Percentiles rank a stretch among this genome's conserved stretches.
phyloP scores from a whole-genome alignment of 2,113 vertebrate species.

The Chaetodon trifascialis region DNA sequence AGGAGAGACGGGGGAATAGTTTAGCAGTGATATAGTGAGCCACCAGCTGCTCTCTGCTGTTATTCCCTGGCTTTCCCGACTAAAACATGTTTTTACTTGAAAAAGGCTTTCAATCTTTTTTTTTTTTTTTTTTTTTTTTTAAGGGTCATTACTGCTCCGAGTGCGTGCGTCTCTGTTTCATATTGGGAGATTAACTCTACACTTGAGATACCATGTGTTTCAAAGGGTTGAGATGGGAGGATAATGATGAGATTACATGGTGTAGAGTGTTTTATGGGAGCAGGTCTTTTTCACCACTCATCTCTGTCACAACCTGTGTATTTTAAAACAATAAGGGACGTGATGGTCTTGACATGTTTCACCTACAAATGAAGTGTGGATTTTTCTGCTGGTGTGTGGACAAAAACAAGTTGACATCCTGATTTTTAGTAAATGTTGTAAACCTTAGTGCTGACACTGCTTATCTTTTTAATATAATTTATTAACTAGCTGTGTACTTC shows the following conservation, averaged over 20 bases:
- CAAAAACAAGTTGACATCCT: neutral
- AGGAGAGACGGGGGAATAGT: slow-evolving; percentile 72
- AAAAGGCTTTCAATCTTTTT: slow-evolving; percentile 50
- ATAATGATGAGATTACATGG: slow-evolving; percentile 66
- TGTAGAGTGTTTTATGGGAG: slow-evolving; percentile 60
- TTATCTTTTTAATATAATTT: slow-evolving; percentile 35
- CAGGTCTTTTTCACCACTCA: slow-evolving; percentile 46
- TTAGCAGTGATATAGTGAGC: slow-evolving; percentile 74
- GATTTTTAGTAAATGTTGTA: slow-evolving; percentile 12
- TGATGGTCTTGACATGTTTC: slow-evolving; percentile 23
- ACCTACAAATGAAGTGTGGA: neutral
- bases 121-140: slow-evolving; percentile 34
- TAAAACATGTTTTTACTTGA: slow-evolving; percentile 71
- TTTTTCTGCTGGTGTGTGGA: slow-evolving; percentile 4
- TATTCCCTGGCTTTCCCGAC: slow-evolving; percentile 44
- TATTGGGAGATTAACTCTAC: slow-evolving; percentile 68
- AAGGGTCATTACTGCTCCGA: slow-evolving; percentile 47
- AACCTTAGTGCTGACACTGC: slow-evolving; percentile 32
- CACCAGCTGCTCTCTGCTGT: slow-evolving; percentile 80
- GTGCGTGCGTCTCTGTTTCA: slow-evolving; percentile 54
- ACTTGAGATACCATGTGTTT: slow-evolving; percentile 69
- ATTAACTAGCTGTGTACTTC: slow-evolving; percentile 82
- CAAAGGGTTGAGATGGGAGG: slow-evolving; percentile 61
- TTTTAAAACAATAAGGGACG: slow-evolving; percentile 22
- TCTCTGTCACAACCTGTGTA: slow-evolving; percentile 19